Evolutionary conservation across 2,888 invertebrate genomes (phyloP).

Genomic region (Slavum lentiscoides): DNA sequence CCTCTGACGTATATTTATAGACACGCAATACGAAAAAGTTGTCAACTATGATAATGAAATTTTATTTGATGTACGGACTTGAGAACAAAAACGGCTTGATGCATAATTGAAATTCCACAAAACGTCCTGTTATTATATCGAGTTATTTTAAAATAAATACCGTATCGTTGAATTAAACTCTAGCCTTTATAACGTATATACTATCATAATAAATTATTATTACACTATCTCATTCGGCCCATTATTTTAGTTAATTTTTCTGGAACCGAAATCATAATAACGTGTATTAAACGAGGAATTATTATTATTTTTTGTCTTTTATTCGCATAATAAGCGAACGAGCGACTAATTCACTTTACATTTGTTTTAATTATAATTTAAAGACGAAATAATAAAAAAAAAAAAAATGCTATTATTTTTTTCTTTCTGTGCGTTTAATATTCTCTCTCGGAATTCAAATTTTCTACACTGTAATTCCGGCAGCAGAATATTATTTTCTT

Average conservation of each 20-base stretch:
- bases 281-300: too few species aligned
- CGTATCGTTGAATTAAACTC: background rate
- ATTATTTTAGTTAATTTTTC: too few species aligned
- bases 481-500: background rate
- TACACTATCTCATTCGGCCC: too few species aligned
- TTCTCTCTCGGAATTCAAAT: background rate
- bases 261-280: too few species aligned
- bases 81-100: background rate
- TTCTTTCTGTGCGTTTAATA: too few species aligned
- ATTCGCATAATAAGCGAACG: too few species aligned
- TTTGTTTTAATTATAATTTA: too few species aligned
- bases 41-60: conserved; percentile 14
- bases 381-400: too few species aligned
- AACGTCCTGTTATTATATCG: background rate
- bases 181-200: background rate
- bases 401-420: too few species aligned
- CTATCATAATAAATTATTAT: too few species aligned
- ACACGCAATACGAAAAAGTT: background rate
- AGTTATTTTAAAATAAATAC: background rate
- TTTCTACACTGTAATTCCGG: background rate
- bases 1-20: background rate
- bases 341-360: too few species aligned
- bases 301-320: too few species aligned
- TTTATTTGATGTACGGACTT: background rate
- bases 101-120: background rate